A percentile compares a stretch with the other conserved stretches of the same genome.
phyloP scores from a whole-genome alignment of 2,888 invertebrate species.

The Agonum fuliginosum region DNA sequence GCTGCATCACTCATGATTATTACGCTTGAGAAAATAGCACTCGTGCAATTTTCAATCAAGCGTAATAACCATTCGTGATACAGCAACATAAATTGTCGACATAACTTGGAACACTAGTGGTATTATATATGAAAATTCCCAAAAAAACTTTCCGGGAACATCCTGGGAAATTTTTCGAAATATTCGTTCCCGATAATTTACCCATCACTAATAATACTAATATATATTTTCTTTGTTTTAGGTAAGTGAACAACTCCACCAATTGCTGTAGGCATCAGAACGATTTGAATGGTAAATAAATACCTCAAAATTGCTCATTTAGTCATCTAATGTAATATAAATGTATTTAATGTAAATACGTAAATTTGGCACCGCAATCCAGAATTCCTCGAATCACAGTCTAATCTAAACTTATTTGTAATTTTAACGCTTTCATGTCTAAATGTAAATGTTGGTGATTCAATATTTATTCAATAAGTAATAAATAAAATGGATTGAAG shows the following conservation, averaged over 20 bases:
- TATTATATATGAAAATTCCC: too few species aligned
- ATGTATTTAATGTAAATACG: conserved; percentile 9
- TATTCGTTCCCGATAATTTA: too few species aligned
- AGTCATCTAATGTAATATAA: conserved; percentile 18
- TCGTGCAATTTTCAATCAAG: too few species aligned
- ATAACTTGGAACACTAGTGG: too few species aligned
- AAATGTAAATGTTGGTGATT: conserved; percentile 40
- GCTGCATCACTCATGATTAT: too few species aligned
- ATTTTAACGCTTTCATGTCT: conserved; percentile 14
- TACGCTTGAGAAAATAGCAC: too few species aligned
- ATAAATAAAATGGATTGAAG: conserved; percentile 48
- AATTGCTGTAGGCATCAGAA: too few species aligned
- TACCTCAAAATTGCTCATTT: conserved; percentile 3
- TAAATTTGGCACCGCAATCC: conserved; percentile 19
- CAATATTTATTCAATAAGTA: conserved; percentile 26
- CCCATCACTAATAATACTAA: too few species aligned
- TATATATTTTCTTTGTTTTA: conserved; percentile 22
- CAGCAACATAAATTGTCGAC: too few species aligned
- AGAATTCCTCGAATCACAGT: neutral
- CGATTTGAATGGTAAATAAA: neutral
- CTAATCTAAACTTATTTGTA: conserved; percentile 39
- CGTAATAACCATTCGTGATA: too few species aligned
- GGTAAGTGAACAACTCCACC: conserved; percentile 24
- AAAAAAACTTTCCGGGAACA: too few species aligned
- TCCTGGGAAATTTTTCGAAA: too few species aligned